A percentile compares a stretch with the other conserved stretches of the same genome.
phyloP scores from a whole-genome alignment of 2,113 vertebrate genomes.

The Romanogobio albipinnatus region DNA sequence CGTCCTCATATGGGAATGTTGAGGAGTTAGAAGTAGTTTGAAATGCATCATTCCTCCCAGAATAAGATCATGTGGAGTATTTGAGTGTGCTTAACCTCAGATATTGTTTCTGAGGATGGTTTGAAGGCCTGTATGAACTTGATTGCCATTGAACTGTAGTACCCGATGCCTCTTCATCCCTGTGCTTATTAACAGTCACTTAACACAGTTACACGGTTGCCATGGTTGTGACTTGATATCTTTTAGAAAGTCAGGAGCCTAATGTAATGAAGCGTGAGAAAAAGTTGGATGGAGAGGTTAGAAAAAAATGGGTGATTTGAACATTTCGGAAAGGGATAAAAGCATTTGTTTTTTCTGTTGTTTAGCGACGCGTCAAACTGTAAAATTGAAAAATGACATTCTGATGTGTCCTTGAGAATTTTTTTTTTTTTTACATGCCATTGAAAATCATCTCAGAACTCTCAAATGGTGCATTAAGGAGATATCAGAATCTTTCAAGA shows the following conservation, averaged over 20 bases:
- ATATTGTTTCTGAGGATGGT: background rate
- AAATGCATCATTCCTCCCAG: background rate
- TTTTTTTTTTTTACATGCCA: background rate
- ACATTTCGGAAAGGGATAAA: background rate
- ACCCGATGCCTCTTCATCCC: slow-evolving; percentile 3
- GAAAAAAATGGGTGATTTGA: background rate
- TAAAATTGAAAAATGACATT: slow-evolving; percentile 8
- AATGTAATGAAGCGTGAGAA: background rate
- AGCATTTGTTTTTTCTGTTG: background rate
- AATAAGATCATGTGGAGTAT: slow-evolving; percentile 2
- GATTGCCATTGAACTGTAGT: background rate
- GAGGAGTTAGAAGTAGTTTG: background rate
- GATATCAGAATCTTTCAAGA: background rate
- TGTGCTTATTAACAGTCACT: slow-evolving; percentile 4
- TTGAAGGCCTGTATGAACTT: background rate
- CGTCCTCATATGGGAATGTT: slow-evolving; percentile 8
- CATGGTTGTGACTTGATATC: background rate
- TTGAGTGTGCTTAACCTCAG: background rate
- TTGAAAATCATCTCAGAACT: slow-evolving; percentile 6
- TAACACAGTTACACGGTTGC: slow-evolving; percentile 7
- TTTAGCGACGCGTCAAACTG: background rate
- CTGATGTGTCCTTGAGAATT: background rate
- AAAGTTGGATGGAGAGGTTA: slow-evolving; percentile 17
- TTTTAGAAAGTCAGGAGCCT: background rate
- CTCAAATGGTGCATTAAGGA: background rate